Base-by-base conservation (phyloP, 2,888 invertebrate species). In the Drosophila buzzatii region DNA sequence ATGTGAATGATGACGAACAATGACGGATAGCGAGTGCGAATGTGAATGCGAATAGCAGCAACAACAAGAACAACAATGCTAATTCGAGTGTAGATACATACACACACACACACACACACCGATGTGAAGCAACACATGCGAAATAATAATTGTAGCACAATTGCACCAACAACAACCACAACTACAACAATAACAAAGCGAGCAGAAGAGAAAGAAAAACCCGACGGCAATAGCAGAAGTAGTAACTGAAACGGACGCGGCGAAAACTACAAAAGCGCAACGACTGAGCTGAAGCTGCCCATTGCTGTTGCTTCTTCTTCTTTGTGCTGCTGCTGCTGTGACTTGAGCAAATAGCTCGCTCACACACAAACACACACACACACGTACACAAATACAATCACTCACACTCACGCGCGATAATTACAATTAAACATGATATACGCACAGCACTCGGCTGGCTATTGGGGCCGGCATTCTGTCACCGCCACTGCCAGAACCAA, bases 131-230 rank as follows among this genome's bases (percentile, higher is more conserved):
- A 74, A 79, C 84, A 83, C 71, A 76, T 79, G 88, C 76, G 88
- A 89, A 85, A 82, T 80, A 85, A 90, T 85, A 85, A 85, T 89
- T 85, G 85, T 89, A 85, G 81, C 90, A 82, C 87, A 83, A 86
- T 82, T 89, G 73, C 76, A 60, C 35, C 63, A 74, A 70, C 63
- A 70, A 73, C 53, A 68, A 37, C 37, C 16, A 39, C 33, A 33
- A 8, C 37, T 39, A 57, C 59, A 69, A 41, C 55, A 44, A 49
- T 52, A 66, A 51, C 45, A 58, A 47, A 61, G 47, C 37, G 35
- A 53, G 71, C 55, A 52, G 33, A 27, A 39, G 55, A 58, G 72
- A 72, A 39, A 64, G 64, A 45, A 41, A 41, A 41, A 49, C 42
- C 39, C 58, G 75, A 62, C 49, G 62, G 62, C 66, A 78, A 70